A percentile compares a stretch with the other conserved stretches of the same genome.
phyloP scores from a whole-genome alignment of 2,113 vertebrate species.

The Crotalus horridus region DNA sequence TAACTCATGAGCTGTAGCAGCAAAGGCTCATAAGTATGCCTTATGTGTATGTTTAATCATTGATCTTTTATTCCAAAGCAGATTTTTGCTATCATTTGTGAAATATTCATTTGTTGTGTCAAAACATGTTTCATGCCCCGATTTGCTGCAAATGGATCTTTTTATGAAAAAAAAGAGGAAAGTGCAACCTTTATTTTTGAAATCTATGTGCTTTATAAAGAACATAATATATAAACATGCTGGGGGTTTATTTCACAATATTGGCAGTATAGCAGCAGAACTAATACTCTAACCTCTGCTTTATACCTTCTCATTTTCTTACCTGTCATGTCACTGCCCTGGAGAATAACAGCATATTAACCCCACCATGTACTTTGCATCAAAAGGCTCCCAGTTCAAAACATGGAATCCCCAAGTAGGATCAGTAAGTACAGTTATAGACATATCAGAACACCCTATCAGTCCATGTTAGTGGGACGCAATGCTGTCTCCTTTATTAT shows the following conservation, averaged over 20 bases:
- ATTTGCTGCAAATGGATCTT: conserved; percentile 8
- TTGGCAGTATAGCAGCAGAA: background rate
- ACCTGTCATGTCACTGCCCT: background rate
- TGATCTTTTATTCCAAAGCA: conserved; percentile 22
- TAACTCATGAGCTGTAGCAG: conserved; percentile 14
- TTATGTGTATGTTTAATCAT: conserved; percentile 14
- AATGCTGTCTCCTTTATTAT: background rate
- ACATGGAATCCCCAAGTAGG: background rate
- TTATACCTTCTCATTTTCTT: background rate
- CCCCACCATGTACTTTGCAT: background rate
- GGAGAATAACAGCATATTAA: background rate
- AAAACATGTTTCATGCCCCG: background rate
- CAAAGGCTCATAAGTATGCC: background rate
- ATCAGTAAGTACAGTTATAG: background rate
- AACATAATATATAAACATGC: background rate
- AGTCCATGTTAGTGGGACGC: background rate
- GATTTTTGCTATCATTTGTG: conserved; percentile 7
- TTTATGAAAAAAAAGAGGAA: background rate
- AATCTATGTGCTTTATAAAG: background rate
- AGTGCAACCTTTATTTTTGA: background rate
- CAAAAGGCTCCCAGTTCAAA: background rate
- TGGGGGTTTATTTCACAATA: background rate
- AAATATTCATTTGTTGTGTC: background rate
- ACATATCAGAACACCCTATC: background rate
- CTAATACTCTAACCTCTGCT: background rate